These are phyloP conservation scores for Macrophya annulata DNA, from an alignment of 2,888 invertebrate species.

Conservation along the genomic window DNA sequence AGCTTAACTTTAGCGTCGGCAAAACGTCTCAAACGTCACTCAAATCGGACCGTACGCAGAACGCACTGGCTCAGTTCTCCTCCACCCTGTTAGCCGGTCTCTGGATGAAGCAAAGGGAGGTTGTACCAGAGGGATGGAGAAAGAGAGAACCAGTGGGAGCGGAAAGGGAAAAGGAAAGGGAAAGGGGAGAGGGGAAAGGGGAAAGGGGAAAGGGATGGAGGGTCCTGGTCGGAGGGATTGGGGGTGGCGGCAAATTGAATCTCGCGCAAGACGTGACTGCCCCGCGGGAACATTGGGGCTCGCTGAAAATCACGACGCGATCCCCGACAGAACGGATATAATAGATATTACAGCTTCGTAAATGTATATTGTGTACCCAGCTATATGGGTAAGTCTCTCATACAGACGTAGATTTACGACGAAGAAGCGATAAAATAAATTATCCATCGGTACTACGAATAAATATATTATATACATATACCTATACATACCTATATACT, in stretches of 20 bases:
- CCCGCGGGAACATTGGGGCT: constrained; percentile 73
- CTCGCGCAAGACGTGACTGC: constrained; percentile 76
- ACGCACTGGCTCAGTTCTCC: constrained; percentile 15
- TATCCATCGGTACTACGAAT: not conserved
- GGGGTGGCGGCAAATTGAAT: constrained; percentile 76
- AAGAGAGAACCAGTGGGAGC: constrained; percentile 25
- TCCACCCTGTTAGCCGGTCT: constrained; percentile 55
- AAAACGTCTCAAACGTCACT: constrained; percentile 54
- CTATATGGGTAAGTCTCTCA: not conserved
- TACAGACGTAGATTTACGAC: constrained; percentile 34
- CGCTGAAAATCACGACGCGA: constrained; percentile 76
- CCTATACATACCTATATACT: too few species aligned
- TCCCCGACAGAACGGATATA: constrained; percentile 60
- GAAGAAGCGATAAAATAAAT: constrained; percentile 42
- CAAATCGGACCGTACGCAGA: constrained; percentile 47
- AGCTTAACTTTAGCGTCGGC: constrained; percentile 43
- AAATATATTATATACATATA: not conserved
- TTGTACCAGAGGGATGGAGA: constrained; percentile 20
- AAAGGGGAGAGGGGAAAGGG: constrained; percentile 41
- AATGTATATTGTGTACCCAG: constrained; percentile 45
- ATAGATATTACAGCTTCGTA: constrained; percentile 43
- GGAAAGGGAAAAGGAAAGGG: constrained; percentile 3
- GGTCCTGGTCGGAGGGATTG: constrained; percentile 42
- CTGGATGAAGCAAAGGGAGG: not conserved
- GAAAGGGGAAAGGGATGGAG: constrained; percentile 51